Evolutionary conservation across 2,113 vertebrate genomes (phyloP).

Genomic region (Indicator maculatus): DNA sequence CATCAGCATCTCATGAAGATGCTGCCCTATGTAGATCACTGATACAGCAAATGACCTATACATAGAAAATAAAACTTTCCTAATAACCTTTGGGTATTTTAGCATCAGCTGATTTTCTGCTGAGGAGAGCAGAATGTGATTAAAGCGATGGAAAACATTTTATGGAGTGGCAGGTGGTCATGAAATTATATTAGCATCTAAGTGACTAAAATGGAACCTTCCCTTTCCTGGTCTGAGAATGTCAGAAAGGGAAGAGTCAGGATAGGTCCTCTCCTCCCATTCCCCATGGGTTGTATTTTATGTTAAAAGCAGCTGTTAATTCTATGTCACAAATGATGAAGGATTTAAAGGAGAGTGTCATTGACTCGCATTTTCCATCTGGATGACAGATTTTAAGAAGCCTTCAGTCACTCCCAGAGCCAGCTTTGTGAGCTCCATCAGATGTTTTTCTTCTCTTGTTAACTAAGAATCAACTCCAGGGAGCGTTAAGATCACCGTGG

Average conservation of each 20-base stretch:
- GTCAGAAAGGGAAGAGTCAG: constrained; percentile 61
- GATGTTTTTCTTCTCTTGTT: constrained; percentile 24
- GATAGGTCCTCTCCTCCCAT: constrained; percentile 40
- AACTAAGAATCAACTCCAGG: constrained; percentile 23
- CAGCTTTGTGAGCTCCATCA: constrained; percentile 21
- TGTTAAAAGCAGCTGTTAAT: constrained; percentile 74
- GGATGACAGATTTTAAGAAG: constrained; percentile 50
- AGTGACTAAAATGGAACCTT: constrained; percentile 70
- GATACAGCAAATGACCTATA: not conserved
- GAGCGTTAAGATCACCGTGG: not conserved
- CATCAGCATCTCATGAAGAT: constrained; percentile 54
- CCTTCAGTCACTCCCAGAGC: constrained; percentile 38
- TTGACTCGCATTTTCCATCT: constrained; percentile 65
- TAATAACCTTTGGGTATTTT: constrained; percentile 64
- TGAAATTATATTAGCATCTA: constrained; percentile 78
- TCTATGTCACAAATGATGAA: constrained; percentile 47
- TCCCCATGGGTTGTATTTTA: constrained; percentile 57
- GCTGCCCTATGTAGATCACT: constrained; percentile 40
- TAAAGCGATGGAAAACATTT: constrained; percentile 74
- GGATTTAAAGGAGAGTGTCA: constrained; percentile 34
- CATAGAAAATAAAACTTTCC: constrained; percentile 47
- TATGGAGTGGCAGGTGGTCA: constrained; percentile 72
- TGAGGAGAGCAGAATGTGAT: constrained; percentile 74
- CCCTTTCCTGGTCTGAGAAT: constrained; percentile 55
- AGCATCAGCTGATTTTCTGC: constrained; percentile 72